These are phyloP conservation scores for Gracilinanus agilis DNA, from an alignment of 2,113 vertebrate genomes.

Conservation along the genomic window DNA sequence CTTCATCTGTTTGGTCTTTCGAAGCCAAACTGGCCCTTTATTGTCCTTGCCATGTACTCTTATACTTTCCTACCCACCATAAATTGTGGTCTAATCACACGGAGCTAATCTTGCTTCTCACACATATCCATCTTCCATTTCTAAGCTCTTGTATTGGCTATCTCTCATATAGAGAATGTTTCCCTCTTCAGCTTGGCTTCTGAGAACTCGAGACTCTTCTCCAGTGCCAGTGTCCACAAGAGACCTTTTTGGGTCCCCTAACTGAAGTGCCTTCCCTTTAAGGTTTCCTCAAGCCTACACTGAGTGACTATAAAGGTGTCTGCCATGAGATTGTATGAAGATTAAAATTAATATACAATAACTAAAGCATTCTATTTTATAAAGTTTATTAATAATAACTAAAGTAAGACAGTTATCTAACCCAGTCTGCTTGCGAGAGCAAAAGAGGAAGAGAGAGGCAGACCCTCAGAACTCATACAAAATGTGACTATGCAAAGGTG, in stretches of 20 bases:
- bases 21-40: neutral
- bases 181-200: neutral
- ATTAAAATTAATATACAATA: too few relatives aligned
- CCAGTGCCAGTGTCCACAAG: neutral
- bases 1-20: neutral
- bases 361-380: too few relatives aligned
- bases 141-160: neutral
- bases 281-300: neutral
- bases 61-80: neutral
- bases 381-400: too few relatives aligned
- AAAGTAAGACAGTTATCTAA: too few relatives aligned
- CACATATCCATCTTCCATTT: neutral
- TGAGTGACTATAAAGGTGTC: too few relatives aligned
- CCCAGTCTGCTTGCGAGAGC: too few relatives aligned
- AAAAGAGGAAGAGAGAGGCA: too few relatives aligned
- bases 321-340: too few relatives aligned
- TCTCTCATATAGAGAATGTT: neutral
- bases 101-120: neutral
- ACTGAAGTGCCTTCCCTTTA: neutral
- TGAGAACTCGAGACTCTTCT: neutral
- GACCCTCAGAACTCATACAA: too few relatives aligned
- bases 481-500: too few relatives aligned
- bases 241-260: neutral
- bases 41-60: neutral
- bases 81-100: neutral